These are phyloP conservation scores for Stomorhina lunata DNA, from an alignment of 2,888 invertebrate species.

Conservation along the genomic window DNA sequence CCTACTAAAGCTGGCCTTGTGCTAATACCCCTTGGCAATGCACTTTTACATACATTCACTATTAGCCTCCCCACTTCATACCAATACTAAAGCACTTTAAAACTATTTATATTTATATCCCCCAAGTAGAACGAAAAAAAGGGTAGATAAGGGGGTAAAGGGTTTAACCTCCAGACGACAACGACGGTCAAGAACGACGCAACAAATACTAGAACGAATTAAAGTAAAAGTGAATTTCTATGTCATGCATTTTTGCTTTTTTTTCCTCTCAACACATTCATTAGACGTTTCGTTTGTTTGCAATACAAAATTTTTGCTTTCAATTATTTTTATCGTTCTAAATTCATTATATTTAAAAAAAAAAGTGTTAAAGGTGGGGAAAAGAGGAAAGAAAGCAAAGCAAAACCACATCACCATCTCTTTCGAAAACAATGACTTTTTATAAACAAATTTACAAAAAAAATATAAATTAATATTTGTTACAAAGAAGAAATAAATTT, in stretches of 20 bases:
- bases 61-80: neutral
- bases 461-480: no score
- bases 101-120: conserved; percentile 10
- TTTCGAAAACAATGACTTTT: no score
- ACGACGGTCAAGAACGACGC: conserved; percentile 65
- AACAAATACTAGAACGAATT: conserved; percentile 57
- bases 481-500: neutral
- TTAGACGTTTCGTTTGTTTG: conserved; percentile 9
- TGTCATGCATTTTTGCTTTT: conserved; percentile 47
- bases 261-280: conserved; percentile 3
- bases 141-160: conserved; percentile 13
- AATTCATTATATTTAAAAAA: conserved; percentile 4
- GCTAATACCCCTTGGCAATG: no score
- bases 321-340: conserved; percentile 37
- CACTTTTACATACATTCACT: no score
- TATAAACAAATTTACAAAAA: no score
- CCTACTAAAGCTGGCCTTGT: no score
- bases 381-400: neutral
- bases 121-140: neutral
- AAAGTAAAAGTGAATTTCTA: conserved; percentile 68
- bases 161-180: conserved; percentile 56
- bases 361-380: neutral
- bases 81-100: neutral
- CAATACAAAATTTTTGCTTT: neutral
- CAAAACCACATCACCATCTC: no score